Percentiles rank a stretch among this genome's conserved stretches.
These are phyloP conservation scores for Eupithecia pulchellata DNA, from an alignment of 2,888 invertebrate species.

Conservation along the genomic window DNA sequence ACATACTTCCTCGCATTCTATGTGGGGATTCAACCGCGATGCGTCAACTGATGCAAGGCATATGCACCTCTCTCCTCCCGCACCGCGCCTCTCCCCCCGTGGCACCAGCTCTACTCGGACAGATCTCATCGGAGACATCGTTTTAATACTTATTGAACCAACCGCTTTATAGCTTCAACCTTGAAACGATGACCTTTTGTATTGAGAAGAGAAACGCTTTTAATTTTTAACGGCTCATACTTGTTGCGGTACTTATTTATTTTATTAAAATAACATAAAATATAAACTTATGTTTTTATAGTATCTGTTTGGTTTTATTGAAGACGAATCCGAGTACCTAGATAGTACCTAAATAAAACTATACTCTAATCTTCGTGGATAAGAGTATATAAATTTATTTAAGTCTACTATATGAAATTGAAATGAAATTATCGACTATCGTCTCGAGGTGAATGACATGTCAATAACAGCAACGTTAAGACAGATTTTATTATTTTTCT, in stretches of 20 bases:
- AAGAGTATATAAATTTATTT: background rate
- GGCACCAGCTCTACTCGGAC: slow-evolving; percentile 49
- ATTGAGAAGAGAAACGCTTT: slow-evolving; percentile 47
- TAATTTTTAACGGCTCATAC: slow-evolving; percentile 33
- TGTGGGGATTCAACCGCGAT: slow-evolving; percentile 82
- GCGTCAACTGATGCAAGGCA: slow-evolving; percentile 81
- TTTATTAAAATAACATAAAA: slow-evolving; percentile 15
- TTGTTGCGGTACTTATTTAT: slow-evolving; percentile 33
- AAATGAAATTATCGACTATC: slow-evolving; percentile 30
- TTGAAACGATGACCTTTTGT: slow-evolving; percentile 66
- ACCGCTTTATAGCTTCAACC: slow-evolving; percentile 61
- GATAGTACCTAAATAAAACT: too few species aligned
- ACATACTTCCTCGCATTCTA: slow-evolving; percentile 79
- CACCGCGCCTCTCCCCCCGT: slow-evolving; percentile 47
- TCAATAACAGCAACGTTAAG: slow-evolving; percentile 21
- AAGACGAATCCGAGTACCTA: too few species aligned
- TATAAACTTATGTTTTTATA: background rate
- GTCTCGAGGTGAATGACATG: slow-evolving; percentile 32
- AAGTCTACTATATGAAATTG: slow-evolving; percentile 11
- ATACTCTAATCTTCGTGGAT: too few species aligned
- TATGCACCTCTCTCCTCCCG: slow-evolving; percentile 67
- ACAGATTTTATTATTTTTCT: background rate
- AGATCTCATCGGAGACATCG: slow-evolving; percentile 55
- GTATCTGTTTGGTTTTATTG: background rate
- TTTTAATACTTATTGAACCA: slow-evolving; percentile 58